A percentile compares a stretch with the other conserved stretches of the same genome.
Evolutionary conservation across 2,797 vertebrate genomes (phyloP).

Genomic region (Knipowitschia caucasica): DNA sequence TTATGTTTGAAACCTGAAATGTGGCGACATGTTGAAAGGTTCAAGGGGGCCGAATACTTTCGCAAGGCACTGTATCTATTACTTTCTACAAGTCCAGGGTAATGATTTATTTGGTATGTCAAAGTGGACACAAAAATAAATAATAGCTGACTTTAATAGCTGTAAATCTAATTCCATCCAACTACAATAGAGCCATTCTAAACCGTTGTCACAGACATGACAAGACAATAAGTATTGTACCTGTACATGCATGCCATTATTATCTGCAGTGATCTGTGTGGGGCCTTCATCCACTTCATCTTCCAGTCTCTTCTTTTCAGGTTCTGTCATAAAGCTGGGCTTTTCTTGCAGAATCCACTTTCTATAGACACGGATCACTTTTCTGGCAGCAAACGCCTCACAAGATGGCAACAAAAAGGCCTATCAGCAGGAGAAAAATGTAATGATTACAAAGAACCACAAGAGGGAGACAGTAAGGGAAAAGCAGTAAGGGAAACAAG

Average conservation of each 20-base stretch:
- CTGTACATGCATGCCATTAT: slow-evolving; percentile 45
- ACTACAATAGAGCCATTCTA: too few relatives aligned
- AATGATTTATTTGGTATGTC: too few relatives aligned
- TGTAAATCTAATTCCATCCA: too few relatives aligned
- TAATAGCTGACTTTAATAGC: too few relatives aligned
- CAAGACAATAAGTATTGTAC: too few relatives aligned
- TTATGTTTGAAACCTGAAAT: too few relatives aligned
- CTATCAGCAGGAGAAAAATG: slow-evolving; percentile 58
- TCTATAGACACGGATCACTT: slow-evolving; percentile 94
- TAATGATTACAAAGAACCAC: slow-evolving; percentile 33
- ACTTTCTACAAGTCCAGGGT: too few relatives aligned
- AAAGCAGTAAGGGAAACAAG: background rate
- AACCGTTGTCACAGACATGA: too few relatives aligned
- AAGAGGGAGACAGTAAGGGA: slow-evolving; percentile 60
- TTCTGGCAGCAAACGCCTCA: slow-evolving; percentile 87
- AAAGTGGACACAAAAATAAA: too few relatives aligned
- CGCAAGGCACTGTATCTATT: too few relatives aligned
- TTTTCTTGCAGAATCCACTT: slow-evolving; percentile 95
- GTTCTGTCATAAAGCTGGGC: slow-evolving; percentile 92
- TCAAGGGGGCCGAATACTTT: too few relatives aligned
- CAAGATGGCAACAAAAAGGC: slow-evolving; percentile 94
- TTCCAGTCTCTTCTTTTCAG: slow-evolving; percentile 73
- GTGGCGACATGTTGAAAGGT: too few relatives aligned
- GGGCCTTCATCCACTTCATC: slow-evolving; percentile 73
- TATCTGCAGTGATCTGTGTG: slow-evolving; percentile 56